phyloP scores from a whole-genome alignment of 2,888 invertebrate species.

The Villa cingulata region DNA sequence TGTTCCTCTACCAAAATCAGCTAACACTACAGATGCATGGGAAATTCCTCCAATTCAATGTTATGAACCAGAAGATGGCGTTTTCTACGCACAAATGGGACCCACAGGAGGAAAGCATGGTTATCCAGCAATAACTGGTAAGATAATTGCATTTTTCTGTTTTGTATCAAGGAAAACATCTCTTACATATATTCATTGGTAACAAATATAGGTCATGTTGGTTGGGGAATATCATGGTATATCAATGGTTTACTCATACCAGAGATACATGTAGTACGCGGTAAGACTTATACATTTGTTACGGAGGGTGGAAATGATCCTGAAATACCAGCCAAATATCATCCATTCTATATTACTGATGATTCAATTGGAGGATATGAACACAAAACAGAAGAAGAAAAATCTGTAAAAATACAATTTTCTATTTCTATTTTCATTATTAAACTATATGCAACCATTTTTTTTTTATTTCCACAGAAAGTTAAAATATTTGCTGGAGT shows the following conservation, averaged over 20 bases:
- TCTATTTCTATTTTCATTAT: not conserved
- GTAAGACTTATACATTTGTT: slow-evolving; percentile 75
- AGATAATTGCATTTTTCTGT: no score
- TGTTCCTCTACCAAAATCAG: slow-evolving; percentile 49
- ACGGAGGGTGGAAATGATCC: slow-evolving; percentile 74
- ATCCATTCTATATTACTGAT: slow-evolving; percentile 88
- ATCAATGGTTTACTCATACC: slow-evolving; percentile 87
- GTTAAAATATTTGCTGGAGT: slow-evolving; percentile 74
- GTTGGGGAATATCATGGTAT: slow-evolving; percentile 91
- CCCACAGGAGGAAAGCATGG: slow-evolving; percentile 84
- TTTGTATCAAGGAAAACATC: no score
- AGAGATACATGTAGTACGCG: slow-evolving; percentile 77
- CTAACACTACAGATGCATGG: slow-evolving; percentile 53
- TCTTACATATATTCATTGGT: no score
- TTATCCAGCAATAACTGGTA: slow-evolving; percentile 78
- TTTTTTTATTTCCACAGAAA: slow-evolving; percentile 38
- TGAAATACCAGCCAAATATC: slow-evolving; percentile 66
- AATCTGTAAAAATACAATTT: slow-evolving; percentile 43
- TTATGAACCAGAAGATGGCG: slow-evolving; percentile 78
- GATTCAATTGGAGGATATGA: slow-evolving; percentile 83
- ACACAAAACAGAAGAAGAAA: slow-evolving; percentile 69
- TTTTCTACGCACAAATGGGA: slow-evolving; percentile 86
- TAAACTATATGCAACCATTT: not conserved
- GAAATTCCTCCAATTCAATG: slow-evolving; percentile 81
- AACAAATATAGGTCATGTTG: slow-evolving; percentile 68